Conservation (phyloP, 64 coral and sea anemone genomes). For the Montipora sp. region DNA sequence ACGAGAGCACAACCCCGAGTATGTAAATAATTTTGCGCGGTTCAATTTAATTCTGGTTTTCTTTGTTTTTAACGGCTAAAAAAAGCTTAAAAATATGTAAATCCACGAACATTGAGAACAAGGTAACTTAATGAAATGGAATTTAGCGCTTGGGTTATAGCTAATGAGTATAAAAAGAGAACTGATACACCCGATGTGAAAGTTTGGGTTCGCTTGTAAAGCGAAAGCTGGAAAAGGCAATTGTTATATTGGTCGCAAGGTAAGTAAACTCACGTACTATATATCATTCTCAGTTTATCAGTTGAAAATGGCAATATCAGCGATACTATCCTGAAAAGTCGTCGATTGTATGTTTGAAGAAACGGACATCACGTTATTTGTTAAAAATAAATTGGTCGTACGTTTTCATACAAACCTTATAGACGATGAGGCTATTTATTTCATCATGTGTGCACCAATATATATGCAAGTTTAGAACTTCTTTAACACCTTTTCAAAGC, state of each 20-base stretch:
- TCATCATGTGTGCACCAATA: background rate
- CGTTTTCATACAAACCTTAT: too few relatives aligned
- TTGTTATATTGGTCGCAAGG: background rate
- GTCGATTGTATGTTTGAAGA: background rate
- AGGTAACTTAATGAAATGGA: background rate
- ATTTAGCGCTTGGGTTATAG: conserved; percentile 24
- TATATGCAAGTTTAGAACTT: background rate
- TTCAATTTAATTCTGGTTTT: conserved; percentile 6
- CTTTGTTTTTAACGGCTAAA: conserved; percentile 52
- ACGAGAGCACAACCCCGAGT: conserved; percentile 27
- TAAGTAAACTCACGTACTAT: background rate
- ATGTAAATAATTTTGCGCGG: conserved; percentile 65
- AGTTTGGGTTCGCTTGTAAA: background rate
- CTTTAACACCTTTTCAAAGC: background rate
- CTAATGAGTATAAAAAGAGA: background rate
- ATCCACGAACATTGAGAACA: background rate
- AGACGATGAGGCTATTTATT: too few relatives aligned
- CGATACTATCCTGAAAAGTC: background rate
- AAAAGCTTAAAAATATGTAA: conserved; percentile 50
- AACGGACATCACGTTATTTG: background rate
- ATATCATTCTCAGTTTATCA: background rate
- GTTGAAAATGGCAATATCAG: conserved; percentile 28
- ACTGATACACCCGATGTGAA: background rate
- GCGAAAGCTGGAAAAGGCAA: background rate
- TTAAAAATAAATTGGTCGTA: too few relatives aligned